Base-by-base conservation (phyloP, 2,797 vertebrate genomes). In the Knipowitschia caucasica region DNA sequence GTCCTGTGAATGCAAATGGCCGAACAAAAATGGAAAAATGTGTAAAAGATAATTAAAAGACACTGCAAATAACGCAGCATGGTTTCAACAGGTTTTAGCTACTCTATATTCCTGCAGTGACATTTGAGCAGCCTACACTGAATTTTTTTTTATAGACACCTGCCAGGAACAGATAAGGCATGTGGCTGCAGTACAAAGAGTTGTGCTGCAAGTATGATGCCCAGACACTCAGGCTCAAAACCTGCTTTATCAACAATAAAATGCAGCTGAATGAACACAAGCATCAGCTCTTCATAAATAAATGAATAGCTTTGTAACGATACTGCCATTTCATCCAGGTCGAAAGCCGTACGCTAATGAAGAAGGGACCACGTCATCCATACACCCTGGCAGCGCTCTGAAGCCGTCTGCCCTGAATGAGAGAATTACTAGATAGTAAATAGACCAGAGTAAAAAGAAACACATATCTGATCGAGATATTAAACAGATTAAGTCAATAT, bases 121-220 rank as follows among this genome's bases (percentile, higher is more conserved):
- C 76, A 73, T 76, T 80, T 76, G 25, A 73, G 73, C 76, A 81
- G 69, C 62, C 60, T 69, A 73, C 79, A 78, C 73, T 75, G 75
- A 67, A 49, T 67, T 59, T 69, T 80, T 68, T 80, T 82, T 53
- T 76, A 70, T 60, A 62, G 47, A 62, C 83, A 84, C 73, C 83
- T 86, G 85, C 82, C 79, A 72, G 63, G 56, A 52, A 27, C 59
- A 71, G 86, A 88, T 89, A 88, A 89, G 80, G 70, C 66, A 33
- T 47, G 56, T 47, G 56, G 77, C 39, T 24, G 59, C 69, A 59
- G 69, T 64, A 81, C 75, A 80, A 71, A 76, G 69, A 55, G 49
- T 63, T 42, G 69, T 57, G 53, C 29, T 45, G 49, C 68, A 73
- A 65, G 50, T 62, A 83, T 71, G 79, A 78, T 79, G 72, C 70